These are phyloP conservation scores for Pygoscelis adeliae DNA, from an alignment of 2,113 vertebrate genomes.

Conservation along the genomic window DNA sequence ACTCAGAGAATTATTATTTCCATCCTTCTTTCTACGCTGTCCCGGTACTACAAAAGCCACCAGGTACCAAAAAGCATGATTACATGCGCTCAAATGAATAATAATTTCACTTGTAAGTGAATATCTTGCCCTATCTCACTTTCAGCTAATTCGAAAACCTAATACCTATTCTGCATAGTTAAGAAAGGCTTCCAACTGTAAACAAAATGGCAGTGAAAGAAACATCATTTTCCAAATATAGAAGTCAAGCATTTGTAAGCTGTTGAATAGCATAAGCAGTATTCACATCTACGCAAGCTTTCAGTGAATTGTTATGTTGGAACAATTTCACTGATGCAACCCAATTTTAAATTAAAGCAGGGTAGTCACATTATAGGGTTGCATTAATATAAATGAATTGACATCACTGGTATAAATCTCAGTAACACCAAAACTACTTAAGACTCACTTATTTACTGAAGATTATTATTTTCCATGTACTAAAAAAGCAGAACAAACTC, in stretches of 20 bases:
- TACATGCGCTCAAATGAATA: not conserved
- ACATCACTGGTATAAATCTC: not conserved
- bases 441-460: not conserved
- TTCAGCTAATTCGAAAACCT: not conserved
- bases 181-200: not conserved
- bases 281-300: not conserved
- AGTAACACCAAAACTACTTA: not conserved
- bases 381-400: not conserved
- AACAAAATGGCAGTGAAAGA: conserved; percentile 12
- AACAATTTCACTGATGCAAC: conserved; percentile 5
- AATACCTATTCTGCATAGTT: not conserved
- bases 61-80: not conserved
- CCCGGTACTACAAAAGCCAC: not conserved
- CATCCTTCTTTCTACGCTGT: not conserved
- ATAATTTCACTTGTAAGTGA: not conserved
- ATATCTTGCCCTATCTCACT: not conserved
- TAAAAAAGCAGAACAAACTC: not conserved
- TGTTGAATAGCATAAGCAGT: not conserved
- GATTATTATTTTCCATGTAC: not conserved
- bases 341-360: not conserved
- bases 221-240: not conserved
- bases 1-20: not conserved
- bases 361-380: not conserved
- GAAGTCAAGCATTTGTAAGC: not conserved
- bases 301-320: not conserved